Evolutionary conservation across 2,888 invertebrate species (phyloP).

Genomic region (Muschampia plurimacula): DNA sequence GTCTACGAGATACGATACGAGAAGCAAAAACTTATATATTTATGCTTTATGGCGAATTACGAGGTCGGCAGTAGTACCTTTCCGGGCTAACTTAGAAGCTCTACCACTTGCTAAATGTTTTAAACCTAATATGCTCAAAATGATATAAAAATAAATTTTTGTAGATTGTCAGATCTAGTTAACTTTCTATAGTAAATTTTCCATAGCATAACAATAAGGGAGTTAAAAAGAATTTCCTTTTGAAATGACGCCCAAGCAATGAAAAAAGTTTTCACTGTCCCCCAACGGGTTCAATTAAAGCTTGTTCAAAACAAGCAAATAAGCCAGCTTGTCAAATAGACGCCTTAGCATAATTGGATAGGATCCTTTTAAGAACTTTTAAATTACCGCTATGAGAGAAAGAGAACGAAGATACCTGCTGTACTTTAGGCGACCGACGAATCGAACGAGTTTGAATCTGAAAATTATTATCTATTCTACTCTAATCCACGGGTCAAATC

Average conservation of each 20-base stretch:
- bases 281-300: constrained; percentile 56
- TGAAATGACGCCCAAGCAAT: neutral
- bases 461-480: too few relatives aligned
- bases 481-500: too few relatives aligned
- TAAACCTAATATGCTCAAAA: too few relatives aligned
- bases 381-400: constrained; percentile 50
- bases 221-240: constrained; percentile 1
- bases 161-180: neutral
- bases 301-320: constrained; percentile 66
- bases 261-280: constrained; percentile 50
- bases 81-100: too few relatives aligned
- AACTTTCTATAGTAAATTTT: neutral
- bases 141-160: too few relatives aligned
- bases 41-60: too few relatives aligned
- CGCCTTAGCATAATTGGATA: constrained; percentile 70
- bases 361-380: constrained; percentile 61
- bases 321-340: constrained; percentile 61
- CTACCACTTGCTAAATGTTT: too few relatives aligned
- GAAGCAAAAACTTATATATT: too few relatives aligned
- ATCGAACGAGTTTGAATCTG: too few relatives aligned
- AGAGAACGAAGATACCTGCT: neutral
- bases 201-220: neutral
- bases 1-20: too few relatives aligned
- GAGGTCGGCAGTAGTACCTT: too few relatives aligned
- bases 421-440: neutral